These are phyloP conservation scores for Lamellibrachia columna DNA, from an alignment of 2,888 invertebrate species.

Conservation along the genomic window DNA sequence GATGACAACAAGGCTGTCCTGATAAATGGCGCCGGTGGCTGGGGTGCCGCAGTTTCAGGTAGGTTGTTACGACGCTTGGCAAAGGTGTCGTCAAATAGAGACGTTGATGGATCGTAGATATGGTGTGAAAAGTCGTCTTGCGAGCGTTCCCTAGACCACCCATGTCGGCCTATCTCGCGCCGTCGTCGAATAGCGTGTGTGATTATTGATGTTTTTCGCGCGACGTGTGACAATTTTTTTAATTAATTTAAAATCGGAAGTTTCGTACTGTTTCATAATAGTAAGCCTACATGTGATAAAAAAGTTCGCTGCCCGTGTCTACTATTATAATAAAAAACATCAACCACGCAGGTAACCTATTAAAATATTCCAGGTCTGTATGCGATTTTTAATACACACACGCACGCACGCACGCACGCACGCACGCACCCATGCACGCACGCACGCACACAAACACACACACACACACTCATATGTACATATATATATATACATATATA, in stretches of 20 bases:
- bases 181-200: neutral
- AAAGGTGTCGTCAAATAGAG: conserved; percentile 1
- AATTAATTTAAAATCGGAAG: too few species aligned
- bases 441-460: neutral
- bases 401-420: neutral
- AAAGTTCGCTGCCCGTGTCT: too few species aligned
- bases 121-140: neutral
- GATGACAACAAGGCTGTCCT: neutral
- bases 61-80: neutral
- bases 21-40: neutral
- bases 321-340: too few species aligned
- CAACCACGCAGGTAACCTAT: too few species aligned
- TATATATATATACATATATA: neutral
- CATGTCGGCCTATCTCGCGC: neutral
- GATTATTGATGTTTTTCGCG: neutral
- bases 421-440: neutral
- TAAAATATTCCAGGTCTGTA: neutral
- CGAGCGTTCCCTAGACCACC: neutral
- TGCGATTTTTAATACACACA: neutral
- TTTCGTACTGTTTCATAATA: too few species aligned
- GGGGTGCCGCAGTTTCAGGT: neutral
- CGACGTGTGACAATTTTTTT: too few species aligned
- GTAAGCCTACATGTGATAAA: too few species aligned
- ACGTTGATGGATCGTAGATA: neutral
- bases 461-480: neutral